A percentile compares a stretch with the other conserved stretches of the same genome.
These are phyloP conservation scores for Acanthochromis polyacanthus DNA, from an alignment of 2,113 vertebrate genomes.

Conservation along the genomic window DNA sequence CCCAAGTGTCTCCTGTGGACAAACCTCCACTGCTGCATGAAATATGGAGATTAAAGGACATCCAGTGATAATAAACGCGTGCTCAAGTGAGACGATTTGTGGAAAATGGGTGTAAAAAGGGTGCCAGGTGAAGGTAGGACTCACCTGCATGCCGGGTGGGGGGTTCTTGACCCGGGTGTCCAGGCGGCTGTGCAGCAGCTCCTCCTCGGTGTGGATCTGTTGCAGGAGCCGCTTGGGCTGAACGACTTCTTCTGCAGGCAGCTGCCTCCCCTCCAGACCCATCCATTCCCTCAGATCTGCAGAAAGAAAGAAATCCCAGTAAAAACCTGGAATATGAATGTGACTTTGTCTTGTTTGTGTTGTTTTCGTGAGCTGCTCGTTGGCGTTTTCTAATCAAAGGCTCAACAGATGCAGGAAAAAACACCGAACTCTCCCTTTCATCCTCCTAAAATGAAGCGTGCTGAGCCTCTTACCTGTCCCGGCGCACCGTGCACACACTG, in stretches of 20 bases:
- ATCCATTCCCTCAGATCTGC: slow-evolving; percentile 70
- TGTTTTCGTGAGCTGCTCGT: background rate
- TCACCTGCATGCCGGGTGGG: slow-evolving; percentile 81
- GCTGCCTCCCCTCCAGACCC: slow-evolving; percentile 63
- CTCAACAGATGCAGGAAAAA: no score
- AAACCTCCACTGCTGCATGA: no score
- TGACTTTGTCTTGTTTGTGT: no score
- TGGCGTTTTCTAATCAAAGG: no score
- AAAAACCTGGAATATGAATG: background rate
- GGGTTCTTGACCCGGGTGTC: slow-evolving; percentile 87
- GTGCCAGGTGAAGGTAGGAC: slow-evolving; percentile 35
- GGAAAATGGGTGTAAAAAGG: no score
- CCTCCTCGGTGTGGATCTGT: slow-evolving; percentile 86
- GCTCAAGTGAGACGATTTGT: no score
- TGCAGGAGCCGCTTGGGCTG: slow-evolving; percentile 91
- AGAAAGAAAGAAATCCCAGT: background rate
- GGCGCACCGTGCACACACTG: slow-evolving; percentile 77
- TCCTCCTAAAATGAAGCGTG: background rate
- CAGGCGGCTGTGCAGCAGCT: slow-evolving; percentile 87
- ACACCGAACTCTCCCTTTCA: no score
- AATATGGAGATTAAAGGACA: no score
- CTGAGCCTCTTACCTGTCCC: slow-evolving; percentile 81
- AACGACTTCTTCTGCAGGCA: slow-evolving; percentile 83
- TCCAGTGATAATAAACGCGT: no score
- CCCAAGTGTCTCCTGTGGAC: no score